Conservation (phyloP, 2,113 vertebrate species). For the Morone chrysops region DNA sequence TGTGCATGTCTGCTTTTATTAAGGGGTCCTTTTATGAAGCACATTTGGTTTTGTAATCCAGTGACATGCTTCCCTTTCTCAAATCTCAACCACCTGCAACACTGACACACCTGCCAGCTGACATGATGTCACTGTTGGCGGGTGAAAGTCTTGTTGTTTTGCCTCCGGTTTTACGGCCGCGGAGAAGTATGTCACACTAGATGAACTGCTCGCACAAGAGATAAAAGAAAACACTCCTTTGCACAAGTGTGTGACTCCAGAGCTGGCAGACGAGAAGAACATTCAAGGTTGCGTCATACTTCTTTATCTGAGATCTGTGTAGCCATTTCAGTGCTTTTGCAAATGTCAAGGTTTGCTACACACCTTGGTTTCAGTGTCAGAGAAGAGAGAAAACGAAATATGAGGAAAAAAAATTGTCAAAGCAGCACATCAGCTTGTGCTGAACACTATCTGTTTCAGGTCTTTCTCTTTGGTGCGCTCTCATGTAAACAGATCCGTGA, state of each 20-base stretch:
- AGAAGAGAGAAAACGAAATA: neutral
- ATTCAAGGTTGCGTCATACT: neutral
- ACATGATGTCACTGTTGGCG: conserved; percentile 16
- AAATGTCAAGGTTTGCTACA: neutral
- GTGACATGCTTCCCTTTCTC: neutral
- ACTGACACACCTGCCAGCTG: neutral
- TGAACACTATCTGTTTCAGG: conserved; percentile 26
- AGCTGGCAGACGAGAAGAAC: neutral
- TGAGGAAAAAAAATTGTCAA: neutral
- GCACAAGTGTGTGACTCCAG: neutral
- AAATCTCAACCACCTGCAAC: neutral
- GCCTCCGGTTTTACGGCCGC: neutral
- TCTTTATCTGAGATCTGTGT: neutral
- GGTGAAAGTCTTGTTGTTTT: conserved; percentile 9
- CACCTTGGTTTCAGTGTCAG: conserved; percentile 10
- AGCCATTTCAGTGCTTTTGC: neutral
- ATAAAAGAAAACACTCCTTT: neutral
- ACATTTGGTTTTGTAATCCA: neutral
- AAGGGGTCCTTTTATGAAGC: neutral
- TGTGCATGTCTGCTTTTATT: neutral
- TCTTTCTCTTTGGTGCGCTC: neutral
- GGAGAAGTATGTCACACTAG: neutral
- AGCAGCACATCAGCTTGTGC: conserved; percentile 2
- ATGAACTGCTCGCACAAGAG: neutral
- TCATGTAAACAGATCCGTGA: conserved; percentile 52